Conservation (phyloP, 2,113 vertebrate genomes). For the Antennarius striatus region DNA sequence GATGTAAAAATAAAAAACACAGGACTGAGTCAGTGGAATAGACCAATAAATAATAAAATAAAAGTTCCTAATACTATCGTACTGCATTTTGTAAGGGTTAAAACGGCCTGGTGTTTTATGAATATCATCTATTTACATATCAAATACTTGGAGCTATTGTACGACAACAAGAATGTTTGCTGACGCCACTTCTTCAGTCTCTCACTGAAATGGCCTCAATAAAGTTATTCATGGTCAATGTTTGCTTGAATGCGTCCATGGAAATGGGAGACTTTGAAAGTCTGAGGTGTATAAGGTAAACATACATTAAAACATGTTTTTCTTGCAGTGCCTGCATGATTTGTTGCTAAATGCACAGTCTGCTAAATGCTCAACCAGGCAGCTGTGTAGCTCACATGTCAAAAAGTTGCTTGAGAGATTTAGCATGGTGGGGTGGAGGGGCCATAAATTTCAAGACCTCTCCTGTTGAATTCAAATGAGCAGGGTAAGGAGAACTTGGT, state of each 20-base stretch:
- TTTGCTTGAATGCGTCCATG: constrained; percentile 39
- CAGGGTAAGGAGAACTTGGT: neutral
- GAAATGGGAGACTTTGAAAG: constrained; percentile 38
- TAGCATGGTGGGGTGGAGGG: neutral
- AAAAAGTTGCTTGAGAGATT: constrained; percentile 11
- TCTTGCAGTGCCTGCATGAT: constrained; percentile 24
- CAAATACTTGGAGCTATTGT: constrained; percentile 18
- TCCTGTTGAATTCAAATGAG: neutral
- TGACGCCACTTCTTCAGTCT: constrained; percentile 13
- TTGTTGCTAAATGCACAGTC: constrained; percentile 16
- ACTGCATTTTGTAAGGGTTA: neutral
- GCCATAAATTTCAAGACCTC: neutral
- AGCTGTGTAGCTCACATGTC: constrained; percentile 11
- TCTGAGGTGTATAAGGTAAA: constrained; percentile 48
- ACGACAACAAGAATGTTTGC: neutral
- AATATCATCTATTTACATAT: neutral
- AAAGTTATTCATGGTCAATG: constrained; percentile 30
- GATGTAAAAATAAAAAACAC: no score
- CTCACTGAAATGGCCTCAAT: constrained; percentile 16
- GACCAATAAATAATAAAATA: neutral
- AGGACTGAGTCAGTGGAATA: no score
- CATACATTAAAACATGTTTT: constrained; percentile 51
- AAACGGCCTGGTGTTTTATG: neutral
- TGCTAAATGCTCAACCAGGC: constrained; percentile 12
- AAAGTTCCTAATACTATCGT: neutral